Conservation (phyloP, 2,797 vertebrate species). For the Neosilurus mollespiculum region DNA sequence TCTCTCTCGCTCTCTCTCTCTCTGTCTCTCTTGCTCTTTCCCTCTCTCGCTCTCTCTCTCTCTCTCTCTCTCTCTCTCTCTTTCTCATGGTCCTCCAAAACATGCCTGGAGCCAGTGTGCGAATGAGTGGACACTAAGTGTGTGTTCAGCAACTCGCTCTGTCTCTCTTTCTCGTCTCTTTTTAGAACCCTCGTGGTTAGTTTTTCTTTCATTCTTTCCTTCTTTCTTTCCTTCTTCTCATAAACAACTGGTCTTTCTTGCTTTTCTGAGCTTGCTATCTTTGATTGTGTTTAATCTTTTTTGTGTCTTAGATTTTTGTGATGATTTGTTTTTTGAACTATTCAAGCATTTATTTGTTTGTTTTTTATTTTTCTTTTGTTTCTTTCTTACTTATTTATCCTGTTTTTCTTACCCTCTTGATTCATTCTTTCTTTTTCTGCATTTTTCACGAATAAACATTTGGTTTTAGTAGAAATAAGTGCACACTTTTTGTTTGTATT, state of each 20-base stretch:
- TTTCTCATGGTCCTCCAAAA: conserved; percentile 68
- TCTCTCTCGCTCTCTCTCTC: too few species aligned
- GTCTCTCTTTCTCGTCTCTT: conserved; percentile 46
- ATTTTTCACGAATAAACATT: not conserved
- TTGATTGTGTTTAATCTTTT: too few species aligned
- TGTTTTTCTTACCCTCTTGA: not conserved
- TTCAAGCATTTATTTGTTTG: not conserved
- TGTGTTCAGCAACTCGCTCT: conserved; percentile 85
- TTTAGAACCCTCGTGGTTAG: not conserved
- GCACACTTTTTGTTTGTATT: not conserved
- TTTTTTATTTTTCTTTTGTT: not conserved
- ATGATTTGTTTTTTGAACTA: not conserved
- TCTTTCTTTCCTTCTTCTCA: not conserved
- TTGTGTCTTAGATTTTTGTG: too few species aligned
- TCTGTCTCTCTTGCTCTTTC: too few species aligned
- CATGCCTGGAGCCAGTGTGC: conserved; percentile 74
- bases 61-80: conserved; percentile 69
- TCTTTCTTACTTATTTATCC: not conserved
- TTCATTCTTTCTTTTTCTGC: not conserved
- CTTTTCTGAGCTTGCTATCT: not conserved
- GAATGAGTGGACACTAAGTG: conserved; percentile 87
- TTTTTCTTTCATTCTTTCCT: not conserved
- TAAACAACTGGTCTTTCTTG: not conserved
- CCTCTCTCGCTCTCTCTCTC: conserved; percentile 12
- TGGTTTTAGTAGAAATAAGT: not conserved